Evolutionary conservation across 2,113 vertebrate genomes (phyloP).

Genomic region (Nesoenas mayeri): DNA sequence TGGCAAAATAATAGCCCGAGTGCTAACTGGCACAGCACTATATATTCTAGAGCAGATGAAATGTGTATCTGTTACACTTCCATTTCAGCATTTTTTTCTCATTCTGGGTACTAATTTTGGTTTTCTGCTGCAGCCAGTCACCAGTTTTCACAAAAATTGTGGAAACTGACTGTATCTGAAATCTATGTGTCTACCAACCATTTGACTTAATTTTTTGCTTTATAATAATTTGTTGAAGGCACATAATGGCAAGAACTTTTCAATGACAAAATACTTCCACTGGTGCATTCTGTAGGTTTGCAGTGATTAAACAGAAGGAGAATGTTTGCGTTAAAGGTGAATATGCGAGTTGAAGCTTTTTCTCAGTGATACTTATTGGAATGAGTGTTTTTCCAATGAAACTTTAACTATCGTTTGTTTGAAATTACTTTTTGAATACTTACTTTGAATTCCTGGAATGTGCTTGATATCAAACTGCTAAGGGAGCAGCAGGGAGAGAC

Average conservation of each 20-base stretch:
- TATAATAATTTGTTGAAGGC: not conserved
- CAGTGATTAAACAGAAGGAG: not conserved
- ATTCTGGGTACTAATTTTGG: not conserved
- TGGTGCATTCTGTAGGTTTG: not conserved
- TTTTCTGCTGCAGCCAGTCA: not conserved
- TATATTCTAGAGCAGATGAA: not conserved
- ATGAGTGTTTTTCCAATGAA: not conserved
- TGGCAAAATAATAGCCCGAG: not conserved
- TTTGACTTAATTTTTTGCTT: not conserved
- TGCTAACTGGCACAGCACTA: not conserved
- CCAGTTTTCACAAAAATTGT: not conserved
- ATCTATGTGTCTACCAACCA: not conserved
- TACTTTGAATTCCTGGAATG: not conserved
- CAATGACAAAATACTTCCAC: not conserved
- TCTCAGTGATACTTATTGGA: not conserved
- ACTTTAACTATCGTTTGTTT: not conserved
- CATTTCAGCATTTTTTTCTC: not conserved
- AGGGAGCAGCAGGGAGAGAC: not conserved
- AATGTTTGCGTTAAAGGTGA: not conserved
- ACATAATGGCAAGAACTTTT: not conserved
- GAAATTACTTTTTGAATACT: not conserved
- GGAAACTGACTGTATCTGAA: not conserved
- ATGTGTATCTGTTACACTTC: not conserved
- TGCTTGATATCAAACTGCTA: not conserved
- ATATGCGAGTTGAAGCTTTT: not conserved